These are phyloP conservation scores for Podabrus alpinus DNA, from an alignment of 2,888 invertebrate genomes.

Conservation along the genomic window DNA sequence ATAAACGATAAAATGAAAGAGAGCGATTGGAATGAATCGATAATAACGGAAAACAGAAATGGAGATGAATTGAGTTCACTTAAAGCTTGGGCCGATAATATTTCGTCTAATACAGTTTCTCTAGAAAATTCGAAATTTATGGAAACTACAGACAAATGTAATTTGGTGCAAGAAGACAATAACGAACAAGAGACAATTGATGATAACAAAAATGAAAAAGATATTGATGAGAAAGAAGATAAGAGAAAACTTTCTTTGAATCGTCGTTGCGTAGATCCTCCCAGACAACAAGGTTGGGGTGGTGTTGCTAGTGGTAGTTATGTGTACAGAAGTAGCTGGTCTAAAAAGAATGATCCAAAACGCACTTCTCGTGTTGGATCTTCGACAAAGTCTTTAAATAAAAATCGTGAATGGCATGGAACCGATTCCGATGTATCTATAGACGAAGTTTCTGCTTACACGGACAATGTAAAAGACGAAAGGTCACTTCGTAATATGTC, in stretches of 20 bases:
- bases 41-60: slow-evolving; percentile 31
- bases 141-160: slow-evolving; percentile 56
- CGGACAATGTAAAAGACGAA: slow-evolving; percentile 62
- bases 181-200: slow-evolving; percentile 39
- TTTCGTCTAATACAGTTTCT: slow-evolving; percentile 43
- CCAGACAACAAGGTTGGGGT: slow-evolving; percentile 44
- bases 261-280: slow-evolving; percentile 56
- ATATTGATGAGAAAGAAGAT: slow-evolving; percentile 42
- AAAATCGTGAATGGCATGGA: slow-evolving; percentile 59
- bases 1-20: slow-evolving; percentile 36
- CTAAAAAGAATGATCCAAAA: slow-evolving; percentile 53
- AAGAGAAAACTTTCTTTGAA: slow-evolving; percentile 49
- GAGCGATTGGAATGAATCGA: slow-evolving; percentile 35
- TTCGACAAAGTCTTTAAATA: slow-evolving; percentile 46
- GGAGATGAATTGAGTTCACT: slow-evolving; percentile 36
- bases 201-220: slow-evolving; percentile 50
- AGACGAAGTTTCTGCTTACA: slow-evolving; percentile 66
- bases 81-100: slow-evolving; percentile 57
- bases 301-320: slow-evolving; percentile 16
- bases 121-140: slow-evolving; percentile 54
- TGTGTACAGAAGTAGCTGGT: slow-evolving; percentile 39
- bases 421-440: slow-evolving; percentile 79
- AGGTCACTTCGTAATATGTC: slow-evolving; percentile 53
- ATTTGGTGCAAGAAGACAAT: slow-evolving; percentile 43
- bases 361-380: slow-evolving; percentile 47